phyloP scores from a whole-genome alignment of 1,140 invertebrate genomes.

The Drosophila quadrilineata region DNA sequence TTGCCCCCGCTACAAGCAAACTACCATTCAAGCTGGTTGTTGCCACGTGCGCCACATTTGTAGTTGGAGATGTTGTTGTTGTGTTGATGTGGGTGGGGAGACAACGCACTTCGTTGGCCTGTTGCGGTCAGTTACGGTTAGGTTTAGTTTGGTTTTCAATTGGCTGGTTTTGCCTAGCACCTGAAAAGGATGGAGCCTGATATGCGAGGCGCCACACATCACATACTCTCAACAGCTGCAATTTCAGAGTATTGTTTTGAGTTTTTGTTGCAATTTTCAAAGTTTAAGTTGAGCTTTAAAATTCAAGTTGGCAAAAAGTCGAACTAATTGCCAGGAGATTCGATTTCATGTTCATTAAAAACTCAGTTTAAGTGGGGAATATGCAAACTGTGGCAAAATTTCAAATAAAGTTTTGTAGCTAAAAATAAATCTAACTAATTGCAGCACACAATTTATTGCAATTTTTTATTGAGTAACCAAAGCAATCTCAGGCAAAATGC shows the following conservation, averaged over 20 bases:
- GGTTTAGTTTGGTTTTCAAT: constrained; percentile 50
- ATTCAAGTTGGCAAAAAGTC: too few species aligned
- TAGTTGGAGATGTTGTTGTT: constrained; percentile 3
- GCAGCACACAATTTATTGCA: too few species aligned
- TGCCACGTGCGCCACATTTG: constrained; percentile 7
- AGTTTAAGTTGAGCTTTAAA: constrained; percentile 59
- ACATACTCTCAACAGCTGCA: not conserved
- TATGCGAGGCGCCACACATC: constrained; percentile 3
- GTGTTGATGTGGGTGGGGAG: constrained; percentile 15
- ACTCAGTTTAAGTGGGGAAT: too few species aligned
- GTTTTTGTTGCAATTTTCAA: constrained; percentile 34
- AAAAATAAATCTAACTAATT: too few species aligned
- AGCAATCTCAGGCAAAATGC: too few species aligned
- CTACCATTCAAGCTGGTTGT: not conserved
- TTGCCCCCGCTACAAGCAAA: not conserved
- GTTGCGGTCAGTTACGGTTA: constrained; percentile 61
- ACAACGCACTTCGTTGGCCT: constrained; percentile 12
- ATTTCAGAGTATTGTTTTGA: constrained; percentile 23
- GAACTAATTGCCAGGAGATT: constrained; percentile 7
- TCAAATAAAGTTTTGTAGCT: too few species aligned
- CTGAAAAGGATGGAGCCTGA: constrained; percentile 12
- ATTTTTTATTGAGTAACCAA: too few species aligned
- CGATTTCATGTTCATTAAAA: constrained; percentile 2
- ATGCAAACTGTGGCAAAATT: too few species aligned
- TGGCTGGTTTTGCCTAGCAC: constrained; percentile 37